Base-by-base conservation (phyloP, 2,888 invertebrate species). In the Tenthredo scrophulariae region DNA sequence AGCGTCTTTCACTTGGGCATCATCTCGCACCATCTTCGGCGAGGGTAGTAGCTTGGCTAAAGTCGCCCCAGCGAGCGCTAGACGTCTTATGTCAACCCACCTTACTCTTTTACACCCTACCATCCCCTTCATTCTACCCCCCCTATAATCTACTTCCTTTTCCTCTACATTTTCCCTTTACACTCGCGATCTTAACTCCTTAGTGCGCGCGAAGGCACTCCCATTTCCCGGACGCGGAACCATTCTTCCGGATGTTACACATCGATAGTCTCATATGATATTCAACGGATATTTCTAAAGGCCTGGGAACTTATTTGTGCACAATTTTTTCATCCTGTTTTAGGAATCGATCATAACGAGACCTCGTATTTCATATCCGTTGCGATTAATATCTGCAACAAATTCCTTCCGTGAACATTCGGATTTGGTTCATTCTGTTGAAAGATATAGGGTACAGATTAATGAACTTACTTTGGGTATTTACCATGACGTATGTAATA, bases 1-100 rank as follows among this genome's bases (percentile, higher is more conserved):
- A 62, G 80, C 80, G 62, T 62, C 58, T 80, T 80, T 62, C 80
- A 80, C 80, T 80, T 54, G 77, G 77, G 54, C 77, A 43, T 74
- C 74, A 74, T 72, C 72, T 72, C 58, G 62, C 79, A 80, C 62
- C 79, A 62, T 80, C 58, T 54, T 77, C 40, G 33, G 15, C 29
- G 10, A 18, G 58, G 62, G 18, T 33, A 26, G n/a, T 15, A 79
- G 54, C 62, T 80, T 26, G 80, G 80, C 80, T 80, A 26, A 80
- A 62, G 58, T 80, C 26, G 80, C 62, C 40, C 50, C 62, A 18
- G 77, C 77, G 37, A 62, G 18, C n/a, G 80, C 22, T 58, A 58
- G 33, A 58, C 62, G 62, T 80, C 58, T 62, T 40, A 62, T 40
- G 40, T 40, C 37, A 58, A n/a, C 22, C 58, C 22, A 58, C 62